Percentiles rank a stretch among this genome's conserved stretches.
These are phyloP conservation scores for Chymomyza amoena DNA, from an alignment of 2,888 invertebrate genomes.

Conservation along the genomic window DNA sequence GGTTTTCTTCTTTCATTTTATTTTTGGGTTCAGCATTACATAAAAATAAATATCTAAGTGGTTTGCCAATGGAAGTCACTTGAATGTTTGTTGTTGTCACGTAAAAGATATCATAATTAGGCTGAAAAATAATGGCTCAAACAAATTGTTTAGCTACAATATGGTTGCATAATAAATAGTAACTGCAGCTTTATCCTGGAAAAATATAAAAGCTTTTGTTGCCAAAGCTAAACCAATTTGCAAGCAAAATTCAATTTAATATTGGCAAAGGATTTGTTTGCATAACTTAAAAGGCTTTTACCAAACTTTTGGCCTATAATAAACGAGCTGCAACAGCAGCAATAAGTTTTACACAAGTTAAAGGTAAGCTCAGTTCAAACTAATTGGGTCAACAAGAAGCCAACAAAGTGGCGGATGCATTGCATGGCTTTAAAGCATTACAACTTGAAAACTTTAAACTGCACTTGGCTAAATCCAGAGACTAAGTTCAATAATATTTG, in stretches of 20 bases:
- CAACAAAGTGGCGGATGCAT: neutral
- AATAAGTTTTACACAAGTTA: neutral
- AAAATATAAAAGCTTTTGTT: constrained; percentile 67
- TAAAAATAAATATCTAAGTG: constrained; percentile 71
- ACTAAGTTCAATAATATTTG: constrained; percentile 65
- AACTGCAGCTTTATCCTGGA: constrained; percentile 2
- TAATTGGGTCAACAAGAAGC: constrained; percentile 60
- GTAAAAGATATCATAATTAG: constrained; percentile 73
- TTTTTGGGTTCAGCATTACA: constrained; percentile 34
- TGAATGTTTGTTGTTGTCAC: constrained; percentile 67
- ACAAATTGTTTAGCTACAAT: neutral
- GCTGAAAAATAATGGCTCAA: constrained; percentile 25
- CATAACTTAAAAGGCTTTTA: constrained; percentile 1
- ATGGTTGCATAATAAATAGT: neutral
- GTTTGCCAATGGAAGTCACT: constrained; percentile 55
- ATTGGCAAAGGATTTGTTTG: constrained; percentile 41
- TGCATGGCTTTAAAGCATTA: constrained; percentile 30
- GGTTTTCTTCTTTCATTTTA: neutral
- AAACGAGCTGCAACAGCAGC: neutral
- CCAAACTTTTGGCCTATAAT: constrained; percentile 37
- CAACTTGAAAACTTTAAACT: constrained; percentile 6
- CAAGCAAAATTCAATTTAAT: constrained; percentile 68
- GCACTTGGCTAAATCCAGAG: neutral
- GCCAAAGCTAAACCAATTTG: constrained; percentile 55
- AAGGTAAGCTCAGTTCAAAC: constrained; percentile 27